Evolutionary conservation across 2,797 vertebrate genomes (phyloP), one percentile per base, ranked within the genome.

Genomic region (Mionectes olivaceus): DNA sequence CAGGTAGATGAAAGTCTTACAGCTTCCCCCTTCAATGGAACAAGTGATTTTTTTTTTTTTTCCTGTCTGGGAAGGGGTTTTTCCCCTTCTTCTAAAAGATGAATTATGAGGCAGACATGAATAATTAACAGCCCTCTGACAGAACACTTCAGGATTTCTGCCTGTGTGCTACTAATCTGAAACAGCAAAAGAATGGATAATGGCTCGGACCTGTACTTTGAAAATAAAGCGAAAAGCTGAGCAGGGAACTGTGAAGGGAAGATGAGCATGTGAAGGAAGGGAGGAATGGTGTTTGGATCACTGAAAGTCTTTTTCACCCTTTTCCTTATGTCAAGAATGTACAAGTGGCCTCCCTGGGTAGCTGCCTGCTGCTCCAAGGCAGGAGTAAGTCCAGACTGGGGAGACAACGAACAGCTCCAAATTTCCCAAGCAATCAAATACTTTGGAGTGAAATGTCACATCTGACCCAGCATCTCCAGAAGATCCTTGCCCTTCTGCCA

Each of bases 51-150:
- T 10, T 49, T 7, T 47, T 49, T 7, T 50, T 69, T 24, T 15
- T 25, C 18, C n/a, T 84, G 0, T 52, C 79, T 92, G 13, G 27
- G 44, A 41, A 55, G 6, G 32, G 17, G 14, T 11, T 35, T 65
- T 61, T 18, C 16, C 5, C 47, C 32, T 91, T 63, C 46, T 87
- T 46, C 35, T 75, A 44, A 81, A 85, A 60, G 46, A 63, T 69
- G 33, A 89, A 65, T 74, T 86, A 75, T 76, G 61, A 77, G 69
- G 35, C 9, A 56, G 64, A 69, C 4, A 16, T 70, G 33, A 94
- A 94, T 81, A 93, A 94, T 81, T 80, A 87, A 81, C 33, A 76
- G 67, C 19, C 3, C 22, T 87, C 79, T 83, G 74, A 93, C 60
- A 86, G 75, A 52, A 19, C 44, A 88, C 32, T 65, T 90, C 50